Percentiles rank a stretch among this genome's conserved stretches.
phyloP scores from a whole-genome alignment of 2,888 invertebrate species.

The Magallana nippona region DNA sequence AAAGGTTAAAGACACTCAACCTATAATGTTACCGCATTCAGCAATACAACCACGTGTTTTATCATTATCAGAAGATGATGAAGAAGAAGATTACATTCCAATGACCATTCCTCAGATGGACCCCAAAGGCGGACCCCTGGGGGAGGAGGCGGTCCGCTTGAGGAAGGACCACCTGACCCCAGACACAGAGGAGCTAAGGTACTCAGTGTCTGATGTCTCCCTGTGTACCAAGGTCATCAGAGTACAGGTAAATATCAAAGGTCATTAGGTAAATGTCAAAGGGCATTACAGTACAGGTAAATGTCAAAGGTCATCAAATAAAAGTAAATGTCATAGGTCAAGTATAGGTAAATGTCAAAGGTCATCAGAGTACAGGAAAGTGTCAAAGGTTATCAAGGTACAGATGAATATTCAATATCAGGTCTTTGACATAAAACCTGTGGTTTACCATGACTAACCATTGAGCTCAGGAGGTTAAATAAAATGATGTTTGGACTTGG shows the following conservation, averaged over 20 bases:
- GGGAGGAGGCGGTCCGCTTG: background rate
- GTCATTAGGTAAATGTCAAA: background rate
- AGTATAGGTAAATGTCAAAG: too few relatives aligned
- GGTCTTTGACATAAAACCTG: too few relatives aligned
- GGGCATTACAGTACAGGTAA: background rate
- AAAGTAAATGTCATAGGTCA: too few relatives aligned
- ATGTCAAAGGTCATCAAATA: background rate
- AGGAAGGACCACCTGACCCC: background rate
- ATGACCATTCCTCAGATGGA: background rate
- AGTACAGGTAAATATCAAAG: slow-evolving; percentile 47
- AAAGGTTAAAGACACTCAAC: too few relatives aligned
- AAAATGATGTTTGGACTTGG: too few relatives aligned
- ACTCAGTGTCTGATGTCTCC: slow-evolving; percentile 50
- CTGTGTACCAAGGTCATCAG: slow-evolving; percentile 53
- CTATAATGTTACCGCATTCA: too few relatives aligned
- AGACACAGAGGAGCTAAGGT: background rate
- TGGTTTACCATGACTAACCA: too few relatives aligned
- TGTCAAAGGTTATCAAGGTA: too few relatives aligned
- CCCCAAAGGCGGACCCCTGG: background rate
- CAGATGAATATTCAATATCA: too few relatives aligned
- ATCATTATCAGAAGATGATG: background rate
- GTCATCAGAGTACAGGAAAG: too few relatives aligned
- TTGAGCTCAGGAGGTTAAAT: too few relatives aligned
- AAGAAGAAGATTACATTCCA: slow-evolving; percentile 10
- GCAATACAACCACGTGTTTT: too few relatives aligned